phyloP scores from a whole-genome alignment of 2,113 vertebrate species.

The Lycocorax pyrrhopterus region DNA sequence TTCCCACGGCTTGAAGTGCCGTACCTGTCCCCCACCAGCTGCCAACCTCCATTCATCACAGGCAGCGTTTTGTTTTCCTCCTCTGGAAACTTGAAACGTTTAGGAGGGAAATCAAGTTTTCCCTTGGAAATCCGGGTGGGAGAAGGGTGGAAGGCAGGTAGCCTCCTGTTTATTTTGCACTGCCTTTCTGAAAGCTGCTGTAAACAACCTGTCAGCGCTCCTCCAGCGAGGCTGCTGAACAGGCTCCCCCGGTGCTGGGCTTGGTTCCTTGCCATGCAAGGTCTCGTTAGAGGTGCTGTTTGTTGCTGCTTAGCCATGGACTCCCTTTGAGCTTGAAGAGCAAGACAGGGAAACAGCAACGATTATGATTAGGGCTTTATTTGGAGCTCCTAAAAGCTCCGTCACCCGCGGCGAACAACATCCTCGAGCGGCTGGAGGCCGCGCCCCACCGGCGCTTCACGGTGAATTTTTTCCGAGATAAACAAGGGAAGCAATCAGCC shows the following conservation, averaged over 20 bases:
- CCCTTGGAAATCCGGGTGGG: background rate
- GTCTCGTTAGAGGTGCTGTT: constrained; percentile 23
- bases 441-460: background rate
- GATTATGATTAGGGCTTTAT: background rate
- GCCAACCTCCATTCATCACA: constrained; percentile 9
- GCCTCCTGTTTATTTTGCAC: background rate
- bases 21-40: constrained; percentile 16
- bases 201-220: background rate
- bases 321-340: background rate
- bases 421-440: background rate
- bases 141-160: background rate
- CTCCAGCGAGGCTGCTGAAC: background rate
- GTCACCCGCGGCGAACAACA: background rate
- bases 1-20: background rate
- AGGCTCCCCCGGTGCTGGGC: background rate
- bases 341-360: background rate
- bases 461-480: background rate
- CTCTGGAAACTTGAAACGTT: background rate
- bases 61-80: background rate
- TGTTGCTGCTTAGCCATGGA: background rate
- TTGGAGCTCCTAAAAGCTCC: background rate
- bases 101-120: background rate
- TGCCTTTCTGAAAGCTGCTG: background rate
- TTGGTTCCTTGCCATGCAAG: constrained; percentile 4
- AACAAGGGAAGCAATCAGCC: constrained; percentile 42